These are phyloP conservation scores for Pterostichus niger DNA, from an alignment of 2,888 invertebrate genomes.

Conservation along the genomic window DNA sequence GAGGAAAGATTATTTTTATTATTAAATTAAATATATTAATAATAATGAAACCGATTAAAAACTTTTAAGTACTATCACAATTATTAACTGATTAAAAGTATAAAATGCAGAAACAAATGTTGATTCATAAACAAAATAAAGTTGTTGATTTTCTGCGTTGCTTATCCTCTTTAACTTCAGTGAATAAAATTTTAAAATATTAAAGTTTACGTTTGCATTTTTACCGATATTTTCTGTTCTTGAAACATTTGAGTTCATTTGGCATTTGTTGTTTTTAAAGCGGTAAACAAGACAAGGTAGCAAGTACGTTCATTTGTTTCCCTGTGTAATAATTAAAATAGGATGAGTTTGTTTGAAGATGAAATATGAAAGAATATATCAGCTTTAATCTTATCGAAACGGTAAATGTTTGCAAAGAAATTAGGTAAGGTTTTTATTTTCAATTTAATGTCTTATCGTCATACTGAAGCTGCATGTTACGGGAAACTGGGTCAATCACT, in stretches of 20 bases:
- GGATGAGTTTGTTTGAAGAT: constrained; percentile 25
- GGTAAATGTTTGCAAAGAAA: constrained; percentile 50
- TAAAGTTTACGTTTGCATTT: constrained; percentile 22
- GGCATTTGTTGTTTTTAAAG: constrained; percentile 52
- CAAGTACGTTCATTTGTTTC: constrained; percentile 21
- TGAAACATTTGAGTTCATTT: constrained; percentile 24
- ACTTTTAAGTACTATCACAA: no score
- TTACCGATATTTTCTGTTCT: not conserved
- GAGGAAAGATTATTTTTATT: no score
- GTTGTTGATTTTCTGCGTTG: not conserved
- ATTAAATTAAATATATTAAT: no score
- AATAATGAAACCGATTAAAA: no score
- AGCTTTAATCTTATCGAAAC: constrained; percentile 54
- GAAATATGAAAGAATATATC: constrained; percentile 47
- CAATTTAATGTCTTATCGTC: constrained; percentile 47
- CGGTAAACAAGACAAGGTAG: constrained; percentile 27
- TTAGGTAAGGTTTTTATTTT: constrained; percentile 55
- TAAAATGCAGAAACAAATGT: not conserved
- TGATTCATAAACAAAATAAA: not conserved
- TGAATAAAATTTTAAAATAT: constrained; percentile 22
- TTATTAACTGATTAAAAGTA: no score
- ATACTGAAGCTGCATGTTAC: constrained; percentile 6
- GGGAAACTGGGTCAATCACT: constrained; percentile 31
- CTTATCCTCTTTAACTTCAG: constrained; percentile 9
- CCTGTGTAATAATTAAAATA: constrained; percentile 26